Evolutionary conservation across 1,140 invertebrate genomes (phyloP).

Genomic region (Geopemphigus sp.): DNA sequence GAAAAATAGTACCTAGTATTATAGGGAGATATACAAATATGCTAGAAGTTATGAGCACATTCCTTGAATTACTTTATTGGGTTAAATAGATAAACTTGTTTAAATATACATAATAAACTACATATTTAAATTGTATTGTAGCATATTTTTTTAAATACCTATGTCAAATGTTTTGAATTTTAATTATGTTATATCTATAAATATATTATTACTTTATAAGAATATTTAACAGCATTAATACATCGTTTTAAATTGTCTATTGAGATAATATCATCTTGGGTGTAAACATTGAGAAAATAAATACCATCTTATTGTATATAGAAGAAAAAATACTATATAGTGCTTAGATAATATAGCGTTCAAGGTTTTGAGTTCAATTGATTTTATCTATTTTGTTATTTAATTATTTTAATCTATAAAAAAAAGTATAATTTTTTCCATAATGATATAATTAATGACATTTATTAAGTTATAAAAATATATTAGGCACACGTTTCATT

Average conservation of each 20-base stretch:
- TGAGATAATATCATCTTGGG: no score
- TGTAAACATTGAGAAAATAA: not conserved
- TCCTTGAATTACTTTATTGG: not conserved
- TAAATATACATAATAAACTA: not conserved
- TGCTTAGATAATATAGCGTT: not conserved
- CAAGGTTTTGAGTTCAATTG: constrained; percentile 34
- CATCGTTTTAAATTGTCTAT: not conserved
- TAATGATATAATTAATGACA: not conserved
- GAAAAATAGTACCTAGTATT: not conserved
- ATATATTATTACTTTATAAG: not conserved
- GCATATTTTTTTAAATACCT: no score
- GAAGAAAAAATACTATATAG: not conserved
- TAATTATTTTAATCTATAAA: constrained; percentile 20
- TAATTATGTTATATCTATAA: not conserved
- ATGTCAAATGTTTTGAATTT: not conserved
- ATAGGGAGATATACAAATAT: constrained; percentile 4
- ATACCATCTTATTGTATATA: not conserved
- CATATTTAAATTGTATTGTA: no score
- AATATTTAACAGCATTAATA: not conserved
- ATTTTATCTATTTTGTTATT: constrained; percentile 26
- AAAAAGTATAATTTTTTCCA: not conserved
- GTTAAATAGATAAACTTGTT: not conserved
- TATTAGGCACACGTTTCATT: not conserved
- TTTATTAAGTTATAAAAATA: constrained; percentile 10
- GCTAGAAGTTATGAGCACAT: not conserved